Evolutionary conservation across 2,797 vertebrate genomes (phyloP).

Genomic region (Macroramphosus scolopax): DNA sequence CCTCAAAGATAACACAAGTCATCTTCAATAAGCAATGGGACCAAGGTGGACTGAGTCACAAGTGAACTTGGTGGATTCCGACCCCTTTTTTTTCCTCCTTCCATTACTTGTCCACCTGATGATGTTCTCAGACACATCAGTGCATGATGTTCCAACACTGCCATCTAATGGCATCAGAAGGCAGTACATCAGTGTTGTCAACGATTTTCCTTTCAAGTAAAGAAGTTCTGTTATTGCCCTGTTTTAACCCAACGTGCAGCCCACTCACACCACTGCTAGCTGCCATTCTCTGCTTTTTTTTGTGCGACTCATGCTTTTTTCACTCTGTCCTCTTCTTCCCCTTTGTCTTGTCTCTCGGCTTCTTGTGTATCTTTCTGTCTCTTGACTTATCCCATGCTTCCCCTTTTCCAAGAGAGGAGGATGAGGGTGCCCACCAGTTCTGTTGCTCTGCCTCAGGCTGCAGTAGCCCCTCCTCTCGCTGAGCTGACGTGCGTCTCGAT

Average conservation of each 20-base stretch:
- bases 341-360: slow-evolving; percentile 28
- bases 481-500: slow-evolving; percentile 60
- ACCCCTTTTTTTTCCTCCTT: slow-evolving; percentile 20
- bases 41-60: slow-evolving; percentile 60
- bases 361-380: slow-evolving; percentile 43
- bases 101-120: slow-evolving; percentile 32
- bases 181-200: slow-evolving; percentile 2
- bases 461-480: slow-evolving; percentile 90
- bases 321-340: slow-evolving; percentile 21
- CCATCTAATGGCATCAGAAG: slow-evolving; percentile 55
- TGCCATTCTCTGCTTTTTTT: slow-evolving; percentile 22
- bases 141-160: slow-evolving; percentile 63
- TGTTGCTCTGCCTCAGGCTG: slow-evolving; percentile 90
- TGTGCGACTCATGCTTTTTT: slow-evolving; percentile 45
- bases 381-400: slow-evolving; percentile 31
- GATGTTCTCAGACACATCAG: slow-evolving; percentile 34
- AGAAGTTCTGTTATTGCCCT: slow-evolving; percentile 1
- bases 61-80: slow-evolving; percentile 46
- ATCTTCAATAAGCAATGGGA: slow-evolving; percentile 36
- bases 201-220: background rate
- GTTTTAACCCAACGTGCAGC: slow-evolving; percentile 3
- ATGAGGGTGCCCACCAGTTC: slow-evolving; percentile 87
- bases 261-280: background rate
- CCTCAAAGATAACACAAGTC: slow-evolving; percentile 27
- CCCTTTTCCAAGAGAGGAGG: slow-evolving; percentile 80